Conservation (phyloP, 2,113 vertebrate genomes). For the Oophaga pumilio region DNA sequence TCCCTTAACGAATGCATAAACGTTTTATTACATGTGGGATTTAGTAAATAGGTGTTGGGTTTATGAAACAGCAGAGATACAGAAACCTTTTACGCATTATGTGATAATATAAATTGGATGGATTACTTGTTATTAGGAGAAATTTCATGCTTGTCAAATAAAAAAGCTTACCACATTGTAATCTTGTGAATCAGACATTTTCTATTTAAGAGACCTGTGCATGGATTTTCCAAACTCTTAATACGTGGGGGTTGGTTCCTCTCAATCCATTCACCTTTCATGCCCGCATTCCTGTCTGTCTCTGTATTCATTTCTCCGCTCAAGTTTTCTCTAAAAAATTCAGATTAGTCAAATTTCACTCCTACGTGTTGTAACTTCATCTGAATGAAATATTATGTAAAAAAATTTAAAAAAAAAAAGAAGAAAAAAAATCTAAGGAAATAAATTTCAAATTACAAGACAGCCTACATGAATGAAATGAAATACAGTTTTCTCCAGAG, state of each 20-base stretch:
- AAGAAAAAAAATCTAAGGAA: background rate
- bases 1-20: conserved; percentile 1
- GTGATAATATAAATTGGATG: conserved; percentile 4
- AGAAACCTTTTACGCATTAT: conserved; percentile 20
- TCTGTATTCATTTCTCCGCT: conserved; percentile 29
- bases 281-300: conserved; percentile 42
- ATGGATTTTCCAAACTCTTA: conserved; percentile 45
- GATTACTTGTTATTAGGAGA: conserved; percentile 32
- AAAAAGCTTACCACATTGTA: conserved; percentile 1
- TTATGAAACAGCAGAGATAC: conserved; percentile 12
- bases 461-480: conserved; percentile 36
- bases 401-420: conserved; percentile 16
- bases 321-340: conserved; percentile 50
- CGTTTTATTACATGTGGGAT: background rate
- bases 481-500: conserved; percentile 43
- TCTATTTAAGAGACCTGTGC: conserved; percentile 9
- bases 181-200: conserved; percentile 19
- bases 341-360: conserved; percentile 56
- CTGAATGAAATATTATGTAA: conserved; percentile 46
- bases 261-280: conserved; percentile 41
- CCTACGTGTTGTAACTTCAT: conserved; percentile 35
- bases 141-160: conserved; percentile 30
- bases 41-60: conserved; percentile 39
- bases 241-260: conserved; percentile 15
- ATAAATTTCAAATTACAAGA: conserved; percentile 53